Evolutionary conservation across 2,797 vertebrate species (phyloP), one percentile per base, ranked within the genome.

Genomic region (Alcedo atthis): DNA sequence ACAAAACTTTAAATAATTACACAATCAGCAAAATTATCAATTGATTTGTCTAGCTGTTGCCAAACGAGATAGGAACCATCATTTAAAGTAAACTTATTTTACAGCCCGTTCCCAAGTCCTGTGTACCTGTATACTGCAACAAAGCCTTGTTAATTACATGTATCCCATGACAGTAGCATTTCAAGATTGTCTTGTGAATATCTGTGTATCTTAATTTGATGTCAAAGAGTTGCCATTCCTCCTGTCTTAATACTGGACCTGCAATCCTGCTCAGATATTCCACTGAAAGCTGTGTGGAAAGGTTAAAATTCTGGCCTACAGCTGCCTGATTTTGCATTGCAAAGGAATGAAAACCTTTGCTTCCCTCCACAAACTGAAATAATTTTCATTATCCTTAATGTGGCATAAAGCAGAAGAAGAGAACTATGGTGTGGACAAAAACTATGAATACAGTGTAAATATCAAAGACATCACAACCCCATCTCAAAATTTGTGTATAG

Each of bases 1-100:
- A 33, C n/a, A 78, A 93, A 83, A 86, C 49, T 82, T 91, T 89
- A 66, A 92, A 75, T 90, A 95, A 91, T 93, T 90, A 95, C 69
- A 30, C 28, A 80, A 63, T 89, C 33, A 85, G 45, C 45, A 83
- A 91, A 96, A 90, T 84, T n/a, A 96, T 96, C 3, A 1, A 94
- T 86, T 92, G 81, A 64, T 92, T 95, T 40, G 15, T 94, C 63
- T 87, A 70, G 73, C 86, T 91, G 78, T 54, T 93, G 58, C 49
- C 76, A 96, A 92, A 89, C 92, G 30, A 91, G 77, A 92, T 93
- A 86, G 45, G 9, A 76, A 33, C 55, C 33, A 61, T 94, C 76
- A 68, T 87, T 95, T 37, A 76, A 74, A 93, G 94, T 59, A 88
- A 53, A 92, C 30, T 42, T 81, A 92, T 81, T 93, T 88, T 43